Conservation (phyloP, 1,140 invertebrate genomes). For the Conopomorpha cramerella region DNA sequence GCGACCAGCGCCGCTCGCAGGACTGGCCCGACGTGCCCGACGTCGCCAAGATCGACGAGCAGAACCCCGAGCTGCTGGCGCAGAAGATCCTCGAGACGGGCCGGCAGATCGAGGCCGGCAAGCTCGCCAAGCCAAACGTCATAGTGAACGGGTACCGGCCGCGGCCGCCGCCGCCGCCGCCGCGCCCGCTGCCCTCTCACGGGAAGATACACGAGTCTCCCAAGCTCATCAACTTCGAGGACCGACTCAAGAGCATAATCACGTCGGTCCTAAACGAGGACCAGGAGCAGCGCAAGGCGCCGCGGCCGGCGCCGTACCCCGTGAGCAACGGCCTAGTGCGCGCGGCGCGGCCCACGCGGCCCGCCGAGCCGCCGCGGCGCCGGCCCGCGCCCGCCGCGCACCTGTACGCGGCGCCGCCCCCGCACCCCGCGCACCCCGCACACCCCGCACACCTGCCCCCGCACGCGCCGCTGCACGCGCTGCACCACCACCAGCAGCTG, state of each 20-base stretch:
- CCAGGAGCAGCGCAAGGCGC: conserved; percentile 55
- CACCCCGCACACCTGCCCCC: conserved; percentile 27
- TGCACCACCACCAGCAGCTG: conserved; percentile 7
- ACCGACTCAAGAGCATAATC: conserved; percentile 90
- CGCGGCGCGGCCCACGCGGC: conserved; percentile 10
- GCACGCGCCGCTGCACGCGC: conserved; percentile 22
- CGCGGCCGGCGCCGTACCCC: conserved; percentile 22
- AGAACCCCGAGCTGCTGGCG: conserved; percentile 86
- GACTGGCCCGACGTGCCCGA: conserved; percentile 91
- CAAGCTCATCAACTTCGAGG: conserved; percentile 86
- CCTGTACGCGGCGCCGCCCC: conserved; percentile 10
- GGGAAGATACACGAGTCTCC: conserved; percentile 73
- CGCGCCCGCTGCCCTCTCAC: conserved; percentile 51
- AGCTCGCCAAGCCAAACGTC: conserved; percentile 57
- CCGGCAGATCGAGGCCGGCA: conserved; percentile 82
- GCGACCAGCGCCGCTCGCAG: conserved; percentile 78
- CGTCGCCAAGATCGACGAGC: conserved; percentile 87
- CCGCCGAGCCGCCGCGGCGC: conserved; percentile 21
- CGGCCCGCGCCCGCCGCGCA: conserved; percentile 14
- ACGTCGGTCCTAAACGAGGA: conserved; percentile 89
- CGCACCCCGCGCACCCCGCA: conserved; percentile 8
- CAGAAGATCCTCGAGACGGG: conserved; percentile 89
- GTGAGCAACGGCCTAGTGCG: conserved; percentile 37
- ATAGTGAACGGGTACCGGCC: conserved; percentile 46
- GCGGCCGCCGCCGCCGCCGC: conserved; percentile 27